Percentiles rank a stretch among this genome's conserved stretches.
Evolutionary conservation across 2,113 vertebrate genomes (phyloP).

Genomic region (Callochromis pleurospilus): DNA sequence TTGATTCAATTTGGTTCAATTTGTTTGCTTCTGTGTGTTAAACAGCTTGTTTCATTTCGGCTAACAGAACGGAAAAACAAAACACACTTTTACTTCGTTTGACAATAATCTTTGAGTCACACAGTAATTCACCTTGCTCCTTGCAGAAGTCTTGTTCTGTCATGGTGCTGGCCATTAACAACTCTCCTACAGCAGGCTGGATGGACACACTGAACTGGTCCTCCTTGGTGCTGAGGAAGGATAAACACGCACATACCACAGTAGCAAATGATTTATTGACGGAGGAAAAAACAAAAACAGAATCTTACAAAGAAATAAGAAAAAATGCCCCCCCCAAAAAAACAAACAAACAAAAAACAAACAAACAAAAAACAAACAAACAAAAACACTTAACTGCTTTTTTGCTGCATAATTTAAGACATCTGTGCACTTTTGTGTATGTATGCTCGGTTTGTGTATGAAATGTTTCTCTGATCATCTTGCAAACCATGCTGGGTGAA

Average conservation of each 20-base stretch:
- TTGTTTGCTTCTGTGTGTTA: not conserved
- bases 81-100: not conserved
- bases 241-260: not conserved
- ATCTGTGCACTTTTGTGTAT: not conserved
- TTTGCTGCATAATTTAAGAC: not conserved
- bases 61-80: not conserved
- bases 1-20: not conserved
- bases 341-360: accelerated
- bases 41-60: not conserved
- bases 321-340: not conserved
- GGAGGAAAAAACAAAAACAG: not conserved
- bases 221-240: slow-evolving; percentile 81
- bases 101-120: not conserved
- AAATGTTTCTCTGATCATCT: slow-evolving; percentile 67
- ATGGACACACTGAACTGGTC: slow-evolving; percentile 86
- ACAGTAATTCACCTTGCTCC: slow-evolving; percentile 82
- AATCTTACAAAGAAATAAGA: not conserved
- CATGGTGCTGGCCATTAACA: slow-evolving; percentile 85
- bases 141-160: slow-evolving; percentile 86
- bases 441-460: not conserved
- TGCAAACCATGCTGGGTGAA: slow-evolving; percentile 77
- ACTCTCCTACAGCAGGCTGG: slow-evolving; percentile 88
- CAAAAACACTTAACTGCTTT: not conserved
- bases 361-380: not conserved
- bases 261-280: not conserved